These are phyloP conservation scores for Oncopodura yosiiana DNA, from an alignment of 1,140 invertebrate species.

Conservation along the genomic window DNA sequence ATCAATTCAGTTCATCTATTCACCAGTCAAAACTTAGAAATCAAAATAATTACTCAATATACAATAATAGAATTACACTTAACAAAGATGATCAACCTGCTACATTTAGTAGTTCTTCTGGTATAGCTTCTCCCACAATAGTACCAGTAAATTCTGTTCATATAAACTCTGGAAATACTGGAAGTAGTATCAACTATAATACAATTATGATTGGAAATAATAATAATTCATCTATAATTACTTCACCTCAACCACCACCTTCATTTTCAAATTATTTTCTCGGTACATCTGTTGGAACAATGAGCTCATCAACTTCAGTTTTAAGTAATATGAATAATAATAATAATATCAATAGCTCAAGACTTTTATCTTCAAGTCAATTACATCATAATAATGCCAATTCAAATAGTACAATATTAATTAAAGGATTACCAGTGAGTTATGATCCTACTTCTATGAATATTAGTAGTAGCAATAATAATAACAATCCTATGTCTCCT, in stretches of 20 bases:
- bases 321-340: slow-evolving; percentile 3
- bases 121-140: neutral
- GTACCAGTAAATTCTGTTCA: no score
- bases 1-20: no score
- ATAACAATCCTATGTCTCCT: slow-evolving; percentile 4
- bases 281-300: neutral
- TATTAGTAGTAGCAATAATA: no score
- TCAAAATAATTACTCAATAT: no score
- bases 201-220: no score
- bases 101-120: neutral
- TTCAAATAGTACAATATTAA: neutral
- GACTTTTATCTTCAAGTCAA: slow-evolving; percentile 2
- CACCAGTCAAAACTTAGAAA: no score
- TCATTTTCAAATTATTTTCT: slow-evolving; percentile 7
- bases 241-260: slow-evolving; percentile 2
- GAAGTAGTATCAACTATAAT: no score
- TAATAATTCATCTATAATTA: slow-evolving; percentile 2
- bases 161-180: no score
- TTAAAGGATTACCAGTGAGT: slow-evolving; percentile 2
- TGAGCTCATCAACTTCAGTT: neutral
- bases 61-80: no score
- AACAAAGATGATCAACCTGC: no score
- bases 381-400: neutral
- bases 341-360: slow-evolving; percentile 7
- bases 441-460: no score